Conservation (phyloP, 2,797 vertebrate species). For the Cyclura pinguis region DNA sequence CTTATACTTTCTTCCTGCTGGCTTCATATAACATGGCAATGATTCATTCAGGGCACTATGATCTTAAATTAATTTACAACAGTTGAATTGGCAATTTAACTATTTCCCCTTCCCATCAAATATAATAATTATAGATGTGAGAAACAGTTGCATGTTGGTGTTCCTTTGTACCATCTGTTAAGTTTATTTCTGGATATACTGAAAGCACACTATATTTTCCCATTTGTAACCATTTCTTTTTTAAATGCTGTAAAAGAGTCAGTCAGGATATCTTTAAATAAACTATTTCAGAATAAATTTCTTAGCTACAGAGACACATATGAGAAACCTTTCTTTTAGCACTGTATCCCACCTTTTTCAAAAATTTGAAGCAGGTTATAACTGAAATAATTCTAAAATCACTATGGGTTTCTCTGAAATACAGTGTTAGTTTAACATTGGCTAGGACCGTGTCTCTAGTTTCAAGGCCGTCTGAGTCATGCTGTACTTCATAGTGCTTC, state of each 20-base stretch:
- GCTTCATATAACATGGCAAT: not conserved
- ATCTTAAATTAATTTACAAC: constrained; percentile 53
- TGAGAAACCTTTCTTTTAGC: constrained; percentile 18
- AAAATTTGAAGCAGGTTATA: not conserved
- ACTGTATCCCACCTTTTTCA: not conserved
- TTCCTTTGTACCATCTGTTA: constrained; percentile 68
- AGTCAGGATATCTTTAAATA: constrained; percentile 30
- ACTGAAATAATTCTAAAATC: not conserved
- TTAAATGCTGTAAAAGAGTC: not conserved
- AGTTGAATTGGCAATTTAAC: constrained; percentile 41
- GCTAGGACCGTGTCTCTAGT: no score
- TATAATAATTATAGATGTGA: constrained; percentile 63
- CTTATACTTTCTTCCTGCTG: constrained; percentile 34
- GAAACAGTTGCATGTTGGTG: constrained; percentile 60
- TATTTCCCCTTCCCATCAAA: constrained; percentile 32
- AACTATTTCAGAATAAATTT: constrained; percentile 40
- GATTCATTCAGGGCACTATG: constrained; percentile 27
- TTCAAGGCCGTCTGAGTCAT: not conserved
- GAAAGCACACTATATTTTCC: constrained; percentile 45
- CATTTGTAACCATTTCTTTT: constrained; percentile 44
- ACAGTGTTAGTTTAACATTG: not conserved
- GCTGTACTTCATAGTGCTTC: not conserved
- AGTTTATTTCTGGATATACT: constrained; percentile 66
- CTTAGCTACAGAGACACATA: not conserved
- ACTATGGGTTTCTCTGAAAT: not conserved